A percentile compares a stretch with the other conserved stretches of the same genome.
Conservation (phyloP, 2,888 invertebrate genomes). For the Mactromeris polynyma region DNA sequence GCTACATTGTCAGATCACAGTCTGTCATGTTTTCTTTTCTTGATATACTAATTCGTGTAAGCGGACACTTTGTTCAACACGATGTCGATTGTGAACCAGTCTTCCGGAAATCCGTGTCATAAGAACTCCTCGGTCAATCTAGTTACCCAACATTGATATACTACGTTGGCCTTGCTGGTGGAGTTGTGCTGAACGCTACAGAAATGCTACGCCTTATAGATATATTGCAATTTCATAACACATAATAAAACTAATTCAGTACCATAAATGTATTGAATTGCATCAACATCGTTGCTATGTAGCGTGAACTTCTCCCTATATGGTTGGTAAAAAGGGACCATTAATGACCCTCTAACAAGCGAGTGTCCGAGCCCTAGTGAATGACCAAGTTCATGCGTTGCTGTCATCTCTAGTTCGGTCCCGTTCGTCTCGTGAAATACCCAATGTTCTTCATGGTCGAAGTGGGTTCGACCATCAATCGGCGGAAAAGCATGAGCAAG, state of each 20-base stretch:
- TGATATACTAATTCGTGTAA: too few species aligned
- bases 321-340: conserved; percentile 84
- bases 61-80: too few species aligned
- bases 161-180: too few species aligned
- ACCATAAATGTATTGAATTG: conserved; percentile 85
- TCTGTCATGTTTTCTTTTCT: too few species aligned
- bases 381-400: conserved; percentile 87
- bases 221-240: too few species aligned
- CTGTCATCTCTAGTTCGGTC: conserved; percentile 80
- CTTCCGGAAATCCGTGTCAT: too few species aligned
- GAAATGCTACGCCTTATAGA: too few species aligned
- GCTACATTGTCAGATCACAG: too few species aligned
- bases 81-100: too few species aligned
- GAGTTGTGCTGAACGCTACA: too few species aligned
- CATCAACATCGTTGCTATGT: conserved; percentile 82
- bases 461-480: conserved; percentile 83
- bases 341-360: conserved; percentile 78
- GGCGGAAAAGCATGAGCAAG: conserved; percentile 86
- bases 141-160: too few species aligned
- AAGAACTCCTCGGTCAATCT: too few species aligned
- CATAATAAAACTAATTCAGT: not conserved
- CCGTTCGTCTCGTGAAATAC: conserved; percentile 71
- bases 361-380: conserved; percentile 86
- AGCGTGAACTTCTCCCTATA: conserved; percentile 77
- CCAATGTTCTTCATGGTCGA: conserved; percentile 86